Evolutionary conservation across 2,113 vertebrate genomes (phyloP).

Genomic region (Aleadryas rufinucha): DNA sequence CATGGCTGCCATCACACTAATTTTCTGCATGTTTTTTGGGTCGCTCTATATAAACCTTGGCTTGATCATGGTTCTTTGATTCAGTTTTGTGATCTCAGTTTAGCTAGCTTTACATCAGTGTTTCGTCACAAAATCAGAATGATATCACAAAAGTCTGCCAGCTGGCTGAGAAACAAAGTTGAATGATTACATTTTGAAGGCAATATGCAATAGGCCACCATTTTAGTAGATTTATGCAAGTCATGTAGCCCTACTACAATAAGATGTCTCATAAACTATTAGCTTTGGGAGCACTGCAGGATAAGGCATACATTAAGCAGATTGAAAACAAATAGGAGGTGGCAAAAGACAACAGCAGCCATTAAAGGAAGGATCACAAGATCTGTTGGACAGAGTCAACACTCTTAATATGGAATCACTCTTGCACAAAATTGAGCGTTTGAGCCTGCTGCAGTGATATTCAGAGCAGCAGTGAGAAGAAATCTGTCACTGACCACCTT

Average conservation of each 20-base stretch:
- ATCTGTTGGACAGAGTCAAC: slow-evolving; percentile 25
- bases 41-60: background rate
- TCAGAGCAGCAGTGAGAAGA: background rate
- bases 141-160: background rate
- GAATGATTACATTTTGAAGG: background rate
- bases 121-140: background rate
- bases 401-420: slow-evolving; percentile 2
- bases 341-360: slow-evolving; percentile 18
- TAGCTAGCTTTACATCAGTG: background rate
- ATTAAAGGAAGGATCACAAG: slow-evolving; percentile 37
- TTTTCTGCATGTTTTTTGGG: background rate
- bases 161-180: background rate
- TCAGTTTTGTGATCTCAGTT: background rate
- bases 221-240: slow-evolving; percentile 56
- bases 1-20: background rate
- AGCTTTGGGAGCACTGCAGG: slow-evolving; percentile 22
- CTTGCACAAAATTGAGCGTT: background rate
- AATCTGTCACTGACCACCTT: background rate
- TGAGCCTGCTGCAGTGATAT: background rate
- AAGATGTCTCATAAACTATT: slow-evolving; percentile 12
- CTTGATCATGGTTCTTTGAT: background rate
- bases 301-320: slow-evolving; percentile 45
- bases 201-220: background rate
- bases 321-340: slow-evolving; percentile 48
- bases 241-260: slow-evolving; percentile 11